Base-by-base conservation (phyloP, 2,113 vertebrate genomes). In the Hyla sarda region DNA sequence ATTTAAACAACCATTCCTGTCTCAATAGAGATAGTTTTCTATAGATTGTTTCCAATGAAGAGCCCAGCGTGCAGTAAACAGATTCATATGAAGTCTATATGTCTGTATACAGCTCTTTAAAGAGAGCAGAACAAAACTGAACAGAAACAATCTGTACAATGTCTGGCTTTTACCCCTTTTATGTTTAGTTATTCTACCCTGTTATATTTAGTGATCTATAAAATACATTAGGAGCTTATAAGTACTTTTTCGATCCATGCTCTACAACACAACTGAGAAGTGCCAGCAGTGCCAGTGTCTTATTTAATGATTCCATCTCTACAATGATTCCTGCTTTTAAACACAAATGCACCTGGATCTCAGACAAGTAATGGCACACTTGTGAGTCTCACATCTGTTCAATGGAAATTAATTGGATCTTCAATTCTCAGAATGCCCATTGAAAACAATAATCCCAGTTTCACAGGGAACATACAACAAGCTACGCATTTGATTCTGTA, bases 381-480 rank as follows among this genome's bases (percentile, higher is more conserved):
- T 47, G 41, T 74, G 47, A 74, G 21, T 41, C 41, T 25, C 11
- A 25, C 72, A 74, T 47, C 37, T 74, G 37, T n/a, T 25, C 5
- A 21, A 45, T n/a, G 10, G 37, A 47, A 25, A 25, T 47, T 47
- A 25, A 74, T 74, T 74, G 21, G 21, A n/a, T 47, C 34, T 74
- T 74, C 28, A 67, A n/a, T 74, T 47, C 34, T 25, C 23, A 34
- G 16, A 41, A 14, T 72, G 3, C 19, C 34, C 69, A 41, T 47
- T 47, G 41, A 74, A 74, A 47, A 74, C 41, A 67, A 67, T 67
- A 67, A 32, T 30, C 5, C 28, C 62, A 32, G 62, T 32, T 67
- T 67, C 30, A 67, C 28, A 67, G 62, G 58, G 58, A 62, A 62
- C n/a, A 62, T 62, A 62, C 58, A 48, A 48, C 12, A 62, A 62